Conservation (phyloP, 2,888 invertebrate species). For the Pseudoips prasinana region DNA sequence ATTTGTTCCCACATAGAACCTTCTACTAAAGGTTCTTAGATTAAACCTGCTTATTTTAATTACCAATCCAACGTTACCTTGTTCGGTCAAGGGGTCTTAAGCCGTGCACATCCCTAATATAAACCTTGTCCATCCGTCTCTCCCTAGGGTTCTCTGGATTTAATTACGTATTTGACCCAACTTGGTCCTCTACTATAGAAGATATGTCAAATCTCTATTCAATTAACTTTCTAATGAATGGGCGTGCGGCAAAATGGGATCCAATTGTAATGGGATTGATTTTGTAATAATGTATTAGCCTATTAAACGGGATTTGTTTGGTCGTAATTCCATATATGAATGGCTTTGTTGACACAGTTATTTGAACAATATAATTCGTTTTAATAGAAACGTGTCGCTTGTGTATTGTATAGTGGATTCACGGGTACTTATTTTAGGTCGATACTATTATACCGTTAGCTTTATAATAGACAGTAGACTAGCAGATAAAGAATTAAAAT, state of each 20-base stretch:
- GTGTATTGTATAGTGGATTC: too few species aligned
- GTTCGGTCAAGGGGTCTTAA: too few species aligned
- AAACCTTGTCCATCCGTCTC: conserved; percentile 12
- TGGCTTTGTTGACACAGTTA: neutral
- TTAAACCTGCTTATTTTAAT: too few species aligned
- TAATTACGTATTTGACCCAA: conserved; percentile 61
- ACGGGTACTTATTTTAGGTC: too few species aligned
- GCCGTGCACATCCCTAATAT: too few species aligned
- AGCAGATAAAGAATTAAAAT: too few species aligned
- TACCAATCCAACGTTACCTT: too few species aligned
- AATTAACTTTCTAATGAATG: conserved; percentile 49
- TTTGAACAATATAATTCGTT: neutral
- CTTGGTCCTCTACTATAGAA: conserved; percentile 33
- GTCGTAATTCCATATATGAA: neutral
- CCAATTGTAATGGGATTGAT: conserved; percentile 34
- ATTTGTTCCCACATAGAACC: too few species aligned
- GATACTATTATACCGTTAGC: too few species aligned
- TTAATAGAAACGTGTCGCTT: too few species aligned
- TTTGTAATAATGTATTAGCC: conserved; percentile 19
- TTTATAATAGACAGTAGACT: too few species aligned
- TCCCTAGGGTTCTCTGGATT: conserved; percentile 48
- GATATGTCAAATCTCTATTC: conserved; percentile 54
- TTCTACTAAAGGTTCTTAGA: too few species aligned
- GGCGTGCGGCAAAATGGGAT: conserved; percentile 34
- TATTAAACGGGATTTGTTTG: conserved; percentile 25